These are phyloP conservation scores for Tauraco hartlaubi DNA, from an alignment of 2,797 vertebrate genomes.

Conservation along the genomic window DNA sequence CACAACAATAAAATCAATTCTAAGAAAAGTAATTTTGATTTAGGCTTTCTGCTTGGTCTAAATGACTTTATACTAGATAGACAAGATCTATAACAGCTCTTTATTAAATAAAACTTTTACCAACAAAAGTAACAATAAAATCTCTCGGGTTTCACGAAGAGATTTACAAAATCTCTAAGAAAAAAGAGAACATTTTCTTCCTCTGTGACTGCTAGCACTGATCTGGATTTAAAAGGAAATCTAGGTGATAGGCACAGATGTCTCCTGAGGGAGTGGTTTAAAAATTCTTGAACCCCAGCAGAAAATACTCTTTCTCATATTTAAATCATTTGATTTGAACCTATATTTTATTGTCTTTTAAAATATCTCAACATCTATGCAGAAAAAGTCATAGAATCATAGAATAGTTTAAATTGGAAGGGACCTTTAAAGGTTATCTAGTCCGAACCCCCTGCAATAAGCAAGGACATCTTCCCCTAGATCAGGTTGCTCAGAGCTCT, in stretches of 20 bases:
- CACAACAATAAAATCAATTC: neutral
- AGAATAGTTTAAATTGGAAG: no score
- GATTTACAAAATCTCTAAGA: neutral
- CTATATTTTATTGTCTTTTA: neutral
- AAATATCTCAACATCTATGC: neutral
- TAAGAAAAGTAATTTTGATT: neutral
- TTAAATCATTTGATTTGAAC: neutral
- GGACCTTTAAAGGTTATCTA: no score
- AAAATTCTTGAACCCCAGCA: neutral
- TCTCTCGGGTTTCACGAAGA: neutral
- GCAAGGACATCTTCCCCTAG: no score
- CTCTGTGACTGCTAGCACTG: neutral
- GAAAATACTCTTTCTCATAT: neutral
- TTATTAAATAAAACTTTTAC: neutral
- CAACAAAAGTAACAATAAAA: neutral
- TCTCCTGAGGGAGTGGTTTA: neutral
- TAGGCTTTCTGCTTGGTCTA: neutral
- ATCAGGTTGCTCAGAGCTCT: no score
- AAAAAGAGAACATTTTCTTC: neutral
- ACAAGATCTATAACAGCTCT: neutral
- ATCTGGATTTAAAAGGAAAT: neutral
- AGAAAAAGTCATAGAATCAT: neutral
- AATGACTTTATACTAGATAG: neutral
- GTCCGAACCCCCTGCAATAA: no score
- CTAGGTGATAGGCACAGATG: neutral